These are phyloP conservation scores for Drosophila hydei DNA, from an alignment of 1,140 invertebrate species.

Conservation along the genomic window DNA sequence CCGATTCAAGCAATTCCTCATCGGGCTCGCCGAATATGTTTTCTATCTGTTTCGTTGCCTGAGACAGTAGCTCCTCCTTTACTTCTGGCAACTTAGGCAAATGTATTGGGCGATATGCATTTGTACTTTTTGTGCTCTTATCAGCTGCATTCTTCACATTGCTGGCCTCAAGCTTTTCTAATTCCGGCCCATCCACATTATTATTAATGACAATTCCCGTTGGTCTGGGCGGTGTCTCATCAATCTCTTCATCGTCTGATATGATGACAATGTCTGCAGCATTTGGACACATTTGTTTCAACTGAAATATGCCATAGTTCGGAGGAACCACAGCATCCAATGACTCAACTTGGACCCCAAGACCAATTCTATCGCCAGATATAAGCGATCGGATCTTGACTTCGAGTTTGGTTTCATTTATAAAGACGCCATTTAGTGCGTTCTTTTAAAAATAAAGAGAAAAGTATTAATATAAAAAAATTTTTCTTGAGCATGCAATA, in stretches of 20 bases:
- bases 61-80: constrained; percentile 52
- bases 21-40: constrained; percentile 71
- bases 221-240: neutral
- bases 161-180: neutral
- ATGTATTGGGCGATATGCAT: constrained; percentile 31
- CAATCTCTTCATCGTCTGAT: constrained; percentile 26
- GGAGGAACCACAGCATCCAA: neutral
- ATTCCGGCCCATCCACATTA: neutral
- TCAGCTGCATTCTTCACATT: neutral
- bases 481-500: neutral
- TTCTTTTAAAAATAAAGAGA: constrained; percentile 18
- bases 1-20: constrained; percentile 43
- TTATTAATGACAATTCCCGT: neutral
- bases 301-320: constrained; percentile 40
- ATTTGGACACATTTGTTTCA: constrained; percentile 24
- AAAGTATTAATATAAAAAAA: neutral
- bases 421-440: constrained; percentile 51
- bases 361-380: constrained; percentile 29
- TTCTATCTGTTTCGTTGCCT: constrained; percentile 47
- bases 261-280: constrained; percentile 30
- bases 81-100: constrained; percentile 59
- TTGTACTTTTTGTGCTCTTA: neutral
- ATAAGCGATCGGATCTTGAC: neutral
- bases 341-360: constrained; percentile 39
- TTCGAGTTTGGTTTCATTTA: constrained; percentile 30